Percentiles rank a stretch among this genome's conserved stretches.
Conservation (phyloP, 2,113 vertebrate species). For the Festucalex cinctus region DNA sequence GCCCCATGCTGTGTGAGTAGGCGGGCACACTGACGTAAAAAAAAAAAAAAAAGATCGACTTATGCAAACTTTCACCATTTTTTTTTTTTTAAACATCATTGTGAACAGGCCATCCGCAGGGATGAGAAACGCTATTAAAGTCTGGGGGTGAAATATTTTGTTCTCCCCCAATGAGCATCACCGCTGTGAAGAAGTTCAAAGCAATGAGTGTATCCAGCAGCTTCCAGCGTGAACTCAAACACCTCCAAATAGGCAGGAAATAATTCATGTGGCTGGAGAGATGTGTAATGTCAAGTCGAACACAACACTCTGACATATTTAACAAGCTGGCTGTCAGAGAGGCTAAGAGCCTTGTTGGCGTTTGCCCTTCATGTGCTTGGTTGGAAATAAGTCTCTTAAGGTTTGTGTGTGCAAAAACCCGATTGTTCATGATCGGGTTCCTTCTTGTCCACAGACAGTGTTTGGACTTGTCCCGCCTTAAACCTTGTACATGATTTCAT, state of each 20-base stretch:
- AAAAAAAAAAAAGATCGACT: not conserved
- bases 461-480: not conserved
- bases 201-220: conserved; percentile 34
- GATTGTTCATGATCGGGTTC: conserved; percentile 1
- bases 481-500: conserved; percentile 4
- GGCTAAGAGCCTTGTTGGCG: conserved; percentile 16
- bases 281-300: conserved; percentile 37
- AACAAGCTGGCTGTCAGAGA: conserved; percentile 41
- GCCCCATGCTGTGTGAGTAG: conserved; percentile 93
- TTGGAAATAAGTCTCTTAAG: conserved; percentile 25
- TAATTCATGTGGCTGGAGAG: conserved; percentile 45
- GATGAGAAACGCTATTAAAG: conserved; percentile 20
- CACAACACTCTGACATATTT: conserved; percentile 39
- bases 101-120: conserved; percentile 39
- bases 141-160: conserved; percentile 38
- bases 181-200: conserved; percentile 34
- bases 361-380: conserved; percentile 44
- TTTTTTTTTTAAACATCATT: conserved; percentile 13
- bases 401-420: not conserved
- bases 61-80: not conserved
- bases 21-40: conserved; percentile 7
- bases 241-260: conserved; percentile 38
- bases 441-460: not conserved
- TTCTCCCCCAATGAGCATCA: conserved; percentile 8
- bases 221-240: conserved; percentile 21